Percentiles rank a stretch among this genome's conserved stretches.
Conservation (phyloP, 2,888 invertebrate genomes). For the Nysson spinosus region DNA sequence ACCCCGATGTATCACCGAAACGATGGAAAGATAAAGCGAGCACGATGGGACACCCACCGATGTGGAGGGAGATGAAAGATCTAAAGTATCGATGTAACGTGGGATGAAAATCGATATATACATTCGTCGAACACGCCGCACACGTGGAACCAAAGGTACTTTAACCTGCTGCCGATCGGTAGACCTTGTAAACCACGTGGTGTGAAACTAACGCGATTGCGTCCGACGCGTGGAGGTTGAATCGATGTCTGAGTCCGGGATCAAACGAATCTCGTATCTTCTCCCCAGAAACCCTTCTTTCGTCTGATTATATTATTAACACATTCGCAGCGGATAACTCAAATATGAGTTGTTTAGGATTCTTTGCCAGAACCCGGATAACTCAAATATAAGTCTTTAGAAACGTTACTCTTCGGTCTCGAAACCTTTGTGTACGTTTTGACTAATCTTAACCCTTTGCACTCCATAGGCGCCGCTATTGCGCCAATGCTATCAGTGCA, state of each 20-base stretch:
- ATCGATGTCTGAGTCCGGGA: constrained; percentile 35
- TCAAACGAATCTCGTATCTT: constrained; percentile 31
- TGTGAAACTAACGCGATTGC: constrained; percentile 44
- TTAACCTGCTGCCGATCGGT: constrained; percentile 3
- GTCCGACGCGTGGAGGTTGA: constrained; percentile 10
- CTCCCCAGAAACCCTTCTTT: no score
- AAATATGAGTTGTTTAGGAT: no score
- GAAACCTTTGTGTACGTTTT: no score
- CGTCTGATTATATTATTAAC: no score
- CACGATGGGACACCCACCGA: background rate
- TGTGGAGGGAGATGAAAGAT: background rate
- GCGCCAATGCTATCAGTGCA: no score
- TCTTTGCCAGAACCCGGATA: no score
- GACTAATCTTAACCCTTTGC: no score
- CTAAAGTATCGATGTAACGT: background rate
- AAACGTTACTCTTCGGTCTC: no score
- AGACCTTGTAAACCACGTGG: constrained; percentile 25
- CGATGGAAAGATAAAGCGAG: background rate
- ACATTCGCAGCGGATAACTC: no score
- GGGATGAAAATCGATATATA: constrained; percentile 18
- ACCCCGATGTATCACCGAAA: constrained; percentile 15
- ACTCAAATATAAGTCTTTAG: no score
- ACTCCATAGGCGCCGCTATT: no score
- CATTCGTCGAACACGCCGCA: constrained; percentile 11
- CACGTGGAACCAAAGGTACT: constrained; percentile 1